Evolutionary conservation across 1,140 invertebrate genomes (phyloP).

Genomic region (Achroia grisella): DNA sequence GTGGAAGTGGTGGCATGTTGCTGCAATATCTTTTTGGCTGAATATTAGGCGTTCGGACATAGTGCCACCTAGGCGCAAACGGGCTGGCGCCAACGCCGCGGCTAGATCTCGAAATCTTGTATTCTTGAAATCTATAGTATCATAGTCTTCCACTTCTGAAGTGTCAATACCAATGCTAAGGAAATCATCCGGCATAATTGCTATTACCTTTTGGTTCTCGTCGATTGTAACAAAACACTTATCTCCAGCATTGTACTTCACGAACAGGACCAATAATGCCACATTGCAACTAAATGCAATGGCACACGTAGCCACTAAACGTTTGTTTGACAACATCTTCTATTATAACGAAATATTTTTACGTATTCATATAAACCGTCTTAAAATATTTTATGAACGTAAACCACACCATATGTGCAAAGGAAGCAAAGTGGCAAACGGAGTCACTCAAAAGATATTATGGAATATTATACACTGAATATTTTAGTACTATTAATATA

Average conservation of each 20-base stretch:
- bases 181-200: constrained; percentile 47
- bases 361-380: too few species aligned
- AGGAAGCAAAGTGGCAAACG: too few species aligned
- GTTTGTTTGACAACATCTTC: constrained; percentile 59
- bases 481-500: too few species aligned
- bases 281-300: constrained; percentile 48
- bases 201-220: constrained; percentile 30
- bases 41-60: constrained; percentile 79
- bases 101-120: constrained; percentile 73
- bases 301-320: constrained; percentile 44
- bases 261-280: constrained; percentile 40
- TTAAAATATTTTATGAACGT: background rate
- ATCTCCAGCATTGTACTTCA: constrained; percentile 46
- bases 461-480: too few species aligned
- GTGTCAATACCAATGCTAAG: constrained; percentile 66
- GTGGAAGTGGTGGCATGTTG: constrained; percentile 37
- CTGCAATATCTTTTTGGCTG: constrained; percentile 38
- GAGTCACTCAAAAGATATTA: too few species aligned
- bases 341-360: too few species aligned
- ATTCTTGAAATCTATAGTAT: constrained; percentile 51
- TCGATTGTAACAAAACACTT: constrained; percentile 49
- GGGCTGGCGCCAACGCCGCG: constrained; percentile 74
- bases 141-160: constrained; percentile 46
- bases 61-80: constrained; percentile 79
- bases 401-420: background rate